Evolutionary conservation across 1,140 invertebrate genomes (phyloP), one percentile per base, ranked within the genome.

Genomic region (Hyles vespertilio): DNA sequence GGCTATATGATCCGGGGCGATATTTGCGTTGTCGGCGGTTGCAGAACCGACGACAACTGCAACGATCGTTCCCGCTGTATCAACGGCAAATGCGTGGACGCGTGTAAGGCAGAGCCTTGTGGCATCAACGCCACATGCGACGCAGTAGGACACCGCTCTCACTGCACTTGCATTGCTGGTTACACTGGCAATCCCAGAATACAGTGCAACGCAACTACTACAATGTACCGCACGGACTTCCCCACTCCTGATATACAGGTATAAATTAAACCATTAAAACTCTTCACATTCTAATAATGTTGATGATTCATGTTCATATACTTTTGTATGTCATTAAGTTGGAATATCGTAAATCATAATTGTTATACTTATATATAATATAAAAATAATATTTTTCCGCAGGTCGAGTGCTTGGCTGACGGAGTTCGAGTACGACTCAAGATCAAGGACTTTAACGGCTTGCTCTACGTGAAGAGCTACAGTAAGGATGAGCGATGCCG

Each of bases 381-480:
- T n/a, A 45, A 11, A 48, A 49, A 32, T 46, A 50, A 51, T 47
- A 4, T 49, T 59, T 64, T 52, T 47, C 7, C 48, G 8, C 49
- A 93, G 46, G 97, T 98, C n/a, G 77, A 84, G 43, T 98, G 97
- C 87, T 81, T 97, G 43, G 96, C 96, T 10, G 96, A 98, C 84
- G 97, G 97, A 34, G 95, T 98, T 0, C 94, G 96, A 75, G 96
- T 98, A 0, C 93, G 95, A 72, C 94, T 98, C 51, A 93, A 95
- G 69, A 93, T 97, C 44, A 92, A 94, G 68, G 95, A 94, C 49
- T 98, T 98, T 79, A 96, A 97, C 69, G 97, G 97, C 3, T 94
- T 98, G 1, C 88, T 98, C 0, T 98, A 98, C 71, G 97, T 98
- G 0, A 98, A 98, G 90, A 96, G 97, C 7, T 96, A 97, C 79